Base-by-base conservation (phyloP, 1,140 invertebrate species). In the Delia radicum region DNA sequence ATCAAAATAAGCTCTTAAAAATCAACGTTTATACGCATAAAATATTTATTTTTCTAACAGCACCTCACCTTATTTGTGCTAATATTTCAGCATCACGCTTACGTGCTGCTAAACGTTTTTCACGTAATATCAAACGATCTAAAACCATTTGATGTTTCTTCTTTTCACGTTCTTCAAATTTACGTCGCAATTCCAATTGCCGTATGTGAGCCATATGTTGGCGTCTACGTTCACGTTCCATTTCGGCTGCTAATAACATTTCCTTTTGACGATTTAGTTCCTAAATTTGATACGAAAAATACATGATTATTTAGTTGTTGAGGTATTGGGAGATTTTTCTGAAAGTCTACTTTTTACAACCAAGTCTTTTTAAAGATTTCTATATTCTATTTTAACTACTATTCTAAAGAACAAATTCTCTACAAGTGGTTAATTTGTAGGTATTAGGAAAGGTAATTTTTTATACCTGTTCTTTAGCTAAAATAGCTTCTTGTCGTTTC, bases 191-290 rank as follows among this genome's bases (percentile, higher is more conserved):
- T 81, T 98, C 96, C 73, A 98, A 82, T 55, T 95, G 94, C 29
- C 96, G 92, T 21, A 98, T 93, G 42, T 97, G 87, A 1, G 94
- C 89, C 88, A 96, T 94, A 84, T 98, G 96, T 84, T 98, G 96
- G 48, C 95, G 89, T 81, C 95, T 89, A 82, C 96, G 89, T 86
- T 98, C 96, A 69, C 95, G 89, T 86, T 98, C 96, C 95, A 94
- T 89, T 89, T 94, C 93, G 86, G 93, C 92, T 87, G 93, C 93
- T 89, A 94, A 92, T 87, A 94, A 89, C 88, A 94, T 90, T 89
- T 94, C 93, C 89, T 92, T 91, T 87, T 94, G 93, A 90, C 94
- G 94, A 89, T 91, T 94, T 89, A 96, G 92, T 91, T 96, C 94
- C 89, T 94, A 92, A 89, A 93, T 18, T 24, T n/a, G n/a, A n/a